Base-by-base conservation (phyloP, 2,888 invertebrate species). In the Chydorus sphaericus region DNA sequence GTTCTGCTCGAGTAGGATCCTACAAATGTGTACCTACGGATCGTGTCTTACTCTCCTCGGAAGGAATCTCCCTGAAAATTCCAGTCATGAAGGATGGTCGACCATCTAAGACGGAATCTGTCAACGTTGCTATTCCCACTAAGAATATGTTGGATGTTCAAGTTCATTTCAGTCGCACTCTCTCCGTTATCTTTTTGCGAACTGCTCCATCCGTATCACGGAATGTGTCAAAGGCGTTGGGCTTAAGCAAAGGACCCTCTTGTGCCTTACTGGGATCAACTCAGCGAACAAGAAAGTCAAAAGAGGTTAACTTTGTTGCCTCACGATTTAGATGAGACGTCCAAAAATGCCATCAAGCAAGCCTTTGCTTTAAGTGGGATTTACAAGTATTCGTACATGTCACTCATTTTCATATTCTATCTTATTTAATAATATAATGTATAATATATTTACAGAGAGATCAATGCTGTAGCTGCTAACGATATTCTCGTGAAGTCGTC, bases 1-100 rank as follows among this genome's bases (percentile, higher is more conserved):
- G 85, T 62, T 83, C 85, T 20, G 80, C 91, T 56, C 76, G 90
- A 61, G 82, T 92, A 67, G 91, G 92, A 37, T 85, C 88, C 16
- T 85, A 87, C 67, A 82, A 83, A 72, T 85, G 82, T 65, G 76
- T 80, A 61, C 83, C 87, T 28, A 76, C 75, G 59, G 83, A 85
- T 67, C 78, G 80, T 69, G 82, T 89, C 69, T 67, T 75, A 59
- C 65, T 75, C 49, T 71, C 74, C 3, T 64, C 70, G 26, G 65
- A 63, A 58, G 73, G 74, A 38, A 64, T 77, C 38, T 67, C 66
- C 60, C 66, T 75, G 31, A 64, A 64, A 33, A 68, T 75, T 49
- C 74, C 75, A 52, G 64, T 70, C 26, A 26, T 20, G 2, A 44
- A 33, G 14, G 8, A 5, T n/a, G 14, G 44, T 28, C 44, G 1